Evolutionary conservation across 2,888 invertebrate species (phyloP), one percentile per base, ranked within the genome.

Genomic region (Hipparchia semele): DNA sequence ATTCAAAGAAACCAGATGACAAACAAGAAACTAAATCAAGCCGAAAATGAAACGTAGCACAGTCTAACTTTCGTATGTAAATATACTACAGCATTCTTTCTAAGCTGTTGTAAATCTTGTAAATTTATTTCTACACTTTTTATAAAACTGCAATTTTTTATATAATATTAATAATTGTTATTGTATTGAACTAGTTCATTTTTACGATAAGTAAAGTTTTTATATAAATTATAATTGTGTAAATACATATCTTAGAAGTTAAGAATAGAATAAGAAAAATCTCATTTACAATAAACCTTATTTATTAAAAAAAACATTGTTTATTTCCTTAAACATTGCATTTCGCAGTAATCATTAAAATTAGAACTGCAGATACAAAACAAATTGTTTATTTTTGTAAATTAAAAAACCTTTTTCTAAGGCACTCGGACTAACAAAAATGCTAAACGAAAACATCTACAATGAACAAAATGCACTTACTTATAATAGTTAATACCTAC

Each of bases 271-370:
- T 90, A 90, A 91, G 87, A 88, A 76, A 83, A 80, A 77, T 71
- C 81, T 82, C 71, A 75, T 87, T 86, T 89, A 87, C 84, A 84
- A 90, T 87, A 90, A 92, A 86, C 82, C 84, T 87, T 92, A 93
- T 93, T 93, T 93, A 93, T 93, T 93, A 86, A 79, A 79, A 80
- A 53, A 68, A 83, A 81, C 79, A 62, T 33, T 73, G 12, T 73
- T 74, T 72, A 60, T 75, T 59, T 59, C 49, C 62, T 76, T 72
- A 70, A 73, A 75, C 53, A 64, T 49, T 71, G 45, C 53, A 69
- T 70, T 62, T 72, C 62, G 60, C 70, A 58, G 71, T 59, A 71
- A 76, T 69, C 23, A 33, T 23, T 51, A 61, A 39, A 68, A 58
- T 2, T 10, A 68, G 12, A 69, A 61, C 12, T 59, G n/a, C n/a